Percentiles rank a stretch among this genome's conserved stretches.
Conservation (phyloP, 2,888 invertebrate genomes). For the Zootermopsis nevadensis region DNA sequence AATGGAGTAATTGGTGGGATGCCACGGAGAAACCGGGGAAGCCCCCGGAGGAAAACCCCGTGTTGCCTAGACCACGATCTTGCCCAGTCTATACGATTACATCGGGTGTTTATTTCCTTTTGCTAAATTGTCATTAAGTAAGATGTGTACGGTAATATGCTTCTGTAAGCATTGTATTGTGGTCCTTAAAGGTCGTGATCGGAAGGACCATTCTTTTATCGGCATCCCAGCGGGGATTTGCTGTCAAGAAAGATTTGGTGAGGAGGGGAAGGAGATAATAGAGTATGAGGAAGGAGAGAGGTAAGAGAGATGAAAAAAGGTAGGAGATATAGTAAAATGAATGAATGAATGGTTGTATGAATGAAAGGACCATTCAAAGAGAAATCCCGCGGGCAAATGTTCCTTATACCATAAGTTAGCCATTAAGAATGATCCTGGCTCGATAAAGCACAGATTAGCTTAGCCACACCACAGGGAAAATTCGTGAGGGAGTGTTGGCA, state of each 20-base stretch:
- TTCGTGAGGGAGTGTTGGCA: constrained; percentile 2
- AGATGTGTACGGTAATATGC: not conserved
- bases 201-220: constrained; percentile 12
- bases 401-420: constrained; percentile 12
- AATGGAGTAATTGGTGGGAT: too few species aligned
- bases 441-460: not conserved
- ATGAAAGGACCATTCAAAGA: constrained; percentile 28
- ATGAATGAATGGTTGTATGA: constrained; percentile 27
- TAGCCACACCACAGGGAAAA: not conserved
- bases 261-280: not conserved
- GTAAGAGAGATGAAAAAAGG: not conserved
- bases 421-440: not conserved
- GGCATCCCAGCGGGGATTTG: constrained; percentile 21
- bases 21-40: too few species aligned
- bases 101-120: not conserved
- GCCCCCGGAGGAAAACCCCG: too few species aligned
- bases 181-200: not conserved
- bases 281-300: not conserved
- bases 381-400: constrained; percentile 18
- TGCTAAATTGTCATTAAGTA: not conserved
- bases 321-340: not conserved
- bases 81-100: not conserved
- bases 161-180: not conserved
- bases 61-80: too few species aligned
- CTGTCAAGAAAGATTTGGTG: constrained; percentile 4